Evolutionary conservation across 2,888 invertebrate species (phyloP).

Genomic region (Hydropsyche betteni): DNA sequence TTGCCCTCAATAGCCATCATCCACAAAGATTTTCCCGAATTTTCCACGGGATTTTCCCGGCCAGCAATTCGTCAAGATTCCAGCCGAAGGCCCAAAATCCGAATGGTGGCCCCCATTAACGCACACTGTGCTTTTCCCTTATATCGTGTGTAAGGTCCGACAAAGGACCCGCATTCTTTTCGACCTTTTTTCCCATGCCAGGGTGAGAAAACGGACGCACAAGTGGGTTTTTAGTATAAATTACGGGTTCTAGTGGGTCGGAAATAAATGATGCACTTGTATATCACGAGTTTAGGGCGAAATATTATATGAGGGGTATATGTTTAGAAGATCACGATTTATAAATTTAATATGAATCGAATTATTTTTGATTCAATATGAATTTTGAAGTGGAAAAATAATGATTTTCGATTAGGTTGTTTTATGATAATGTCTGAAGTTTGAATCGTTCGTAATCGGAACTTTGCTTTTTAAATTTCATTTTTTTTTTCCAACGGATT

Average conservation of each 20-base stretch:
- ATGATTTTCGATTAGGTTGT: too few relatives aligned
- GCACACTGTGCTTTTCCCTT: neutral
- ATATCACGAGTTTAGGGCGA: neutral
- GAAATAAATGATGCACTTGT: slow-evolving; percentile 4
- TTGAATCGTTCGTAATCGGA: too few relatives aligned
- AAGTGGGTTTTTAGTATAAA: slow-evolving; percentile 25
- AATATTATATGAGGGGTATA: too few relatives aligned
- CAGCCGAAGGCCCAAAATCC: neutral
- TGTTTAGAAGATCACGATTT: too few relatives aligned
- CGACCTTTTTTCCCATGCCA: neutral
- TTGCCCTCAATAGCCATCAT: too few relatives aligned
- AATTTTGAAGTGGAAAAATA: too few relatives aligned
- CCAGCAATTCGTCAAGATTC: slow-evolving; percentile 4
- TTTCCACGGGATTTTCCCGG: neutral
- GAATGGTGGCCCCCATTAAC: slow-evolving; percentile 1
- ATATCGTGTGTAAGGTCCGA: neutral
- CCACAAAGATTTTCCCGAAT: too few relatives aligned
- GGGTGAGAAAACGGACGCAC: neutral
- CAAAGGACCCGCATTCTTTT: slow-evolving; percentile 13
- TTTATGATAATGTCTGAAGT: too few relatives aligned
- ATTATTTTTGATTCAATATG: too few relatives aligned
- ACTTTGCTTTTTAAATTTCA: too few relatives aligned
- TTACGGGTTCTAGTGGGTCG: slow-evolving; percentile 15
- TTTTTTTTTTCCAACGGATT: too few relatives aligned
- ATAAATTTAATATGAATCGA: too few relatives aligned